phyloP scores from a whole-genome alignment of 2,113 vertebrate genomes.

The Rhea pennata region DNA sequence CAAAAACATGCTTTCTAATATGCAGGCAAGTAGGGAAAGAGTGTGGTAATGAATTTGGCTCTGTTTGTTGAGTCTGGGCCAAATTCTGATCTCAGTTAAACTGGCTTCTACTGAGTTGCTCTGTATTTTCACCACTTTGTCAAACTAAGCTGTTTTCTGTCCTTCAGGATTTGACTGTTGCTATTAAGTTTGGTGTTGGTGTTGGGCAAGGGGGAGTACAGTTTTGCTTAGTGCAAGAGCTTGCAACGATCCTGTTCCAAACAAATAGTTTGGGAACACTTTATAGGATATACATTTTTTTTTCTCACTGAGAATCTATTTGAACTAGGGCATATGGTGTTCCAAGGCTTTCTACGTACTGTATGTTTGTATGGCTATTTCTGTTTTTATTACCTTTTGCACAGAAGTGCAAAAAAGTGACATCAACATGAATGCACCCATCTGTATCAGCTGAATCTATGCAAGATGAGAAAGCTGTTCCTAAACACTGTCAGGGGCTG shows the following conservation, averaged over 20 bases:
- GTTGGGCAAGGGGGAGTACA: neutral
- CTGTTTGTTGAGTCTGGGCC: conserved; percentile 54
- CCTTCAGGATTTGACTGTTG: conserved; percentile 6
- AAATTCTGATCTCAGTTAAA: conserved; percentile 57
- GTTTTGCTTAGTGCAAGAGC: neutral
- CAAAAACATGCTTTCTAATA: conserved; percentile 69
- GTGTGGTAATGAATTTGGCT: conserved; percentile 74
- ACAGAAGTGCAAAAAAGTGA: neutral
- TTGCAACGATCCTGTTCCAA: neutral
- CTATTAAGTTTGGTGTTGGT: neutral
- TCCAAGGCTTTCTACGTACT: neutral
- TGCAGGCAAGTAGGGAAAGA: conserved; percentile 71
- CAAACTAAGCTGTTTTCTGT: conserved; percentile 48
- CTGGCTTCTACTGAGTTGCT: conserved; percentile 56
- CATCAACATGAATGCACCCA: neutral
- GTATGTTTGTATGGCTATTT: neutral
- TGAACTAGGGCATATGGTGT: neutral
- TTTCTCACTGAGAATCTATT: neutral
- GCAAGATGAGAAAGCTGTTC: neutral
- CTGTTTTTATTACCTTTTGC: neutral
- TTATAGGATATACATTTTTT: accelerated
- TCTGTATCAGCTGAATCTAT: accelerated
- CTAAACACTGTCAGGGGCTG: neutral
- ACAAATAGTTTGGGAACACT: neutral
- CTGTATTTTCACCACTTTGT: conserved; percentile 26